These are phyloP conservation scores for Xiphorhynchus elegans DNA, from an alignment of 2,113 vertebrate genomes.

Conservation along the genomic window DNA sequence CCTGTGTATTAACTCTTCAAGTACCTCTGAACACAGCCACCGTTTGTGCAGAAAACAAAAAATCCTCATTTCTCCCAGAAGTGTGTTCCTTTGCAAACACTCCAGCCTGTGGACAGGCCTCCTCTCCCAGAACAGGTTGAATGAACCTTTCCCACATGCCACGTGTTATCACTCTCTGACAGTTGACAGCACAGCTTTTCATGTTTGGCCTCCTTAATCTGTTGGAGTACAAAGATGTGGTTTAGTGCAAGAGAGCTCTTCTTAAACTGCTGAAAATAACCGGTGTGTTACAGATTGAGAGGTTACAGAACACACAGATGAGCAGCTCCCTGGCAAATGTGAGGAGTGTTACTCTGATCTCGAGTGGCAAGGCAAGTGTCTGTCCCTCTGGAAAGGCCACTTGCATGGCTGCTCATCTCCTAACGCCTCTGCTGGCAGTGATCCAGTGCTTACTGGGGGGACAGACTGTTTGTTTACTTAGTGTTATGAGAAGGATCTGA, in stretches of 20 bases:
- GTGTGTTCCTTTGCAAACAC: neutral
- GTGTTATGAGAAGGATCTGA: neutral
- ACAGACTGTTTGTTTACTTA: neutral
- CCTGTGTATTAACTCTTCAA: neutral
- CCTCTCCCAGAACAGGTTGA: neutral
- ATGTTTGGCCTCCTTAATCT: conserved; percentile 38
- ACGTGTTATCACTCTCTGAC: neutral
- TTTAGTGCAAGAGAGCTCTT: conserved; percentile 26
- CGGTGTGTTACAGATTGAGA: neutral
- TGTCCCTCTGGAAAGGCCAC: conserved; percentile 21
- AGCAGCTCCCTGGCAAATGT: neutral
- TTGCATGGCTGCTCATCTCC: neutral
- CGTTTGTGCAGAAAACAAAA: neutral
- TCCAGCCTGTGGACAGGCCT: neutral
- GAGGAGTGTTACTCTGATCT: neutral
- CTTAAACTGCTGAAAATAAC: conserved; percentile 24
- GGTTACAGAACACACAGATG: neutral
- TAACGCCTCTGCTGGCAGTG: conserved; percentile 18
- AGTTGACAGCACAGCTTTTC: conserved; percentile 24
- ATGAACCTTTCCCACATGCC: neutral
- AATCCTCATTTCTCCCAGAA: neutral
- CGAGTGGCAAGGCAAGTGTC: neutral
- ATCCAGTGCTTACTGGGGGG: neutral
- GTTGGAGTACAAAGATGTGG: conserved; percentile 9
- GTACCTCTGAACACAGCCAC: neutral